These are phyloP conservation scores for Hylaea fasciaria DNA, from an alignment of 2,888 invertebrate species.

Conservation along the genomic window DNA sequence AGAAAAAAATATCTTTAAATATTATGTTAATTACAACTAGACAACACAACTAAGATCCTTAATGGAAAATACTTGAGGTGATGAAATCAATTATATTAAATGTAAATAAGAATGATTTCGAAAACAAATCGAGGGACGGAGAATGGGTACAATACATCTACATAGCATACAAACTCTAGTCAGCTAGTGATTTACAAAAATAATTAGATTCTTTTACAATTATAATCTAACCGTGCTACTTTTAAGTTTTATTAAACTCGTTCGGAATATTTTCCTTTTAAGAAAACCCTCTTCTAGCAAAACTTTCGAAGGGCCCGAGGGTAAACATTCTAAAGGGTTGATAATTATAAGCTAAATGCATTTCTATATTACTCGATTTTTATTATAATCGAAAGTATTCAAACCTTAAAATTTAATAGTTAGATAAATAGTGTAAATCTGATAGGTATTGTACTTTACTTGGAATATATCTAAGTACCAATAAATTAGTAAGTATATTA, in stretches of 20 bases:
- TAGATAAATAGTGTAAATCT: slow-evolving; percentile 13
- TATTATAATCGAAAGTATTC: slow-evolving; percentile 8
- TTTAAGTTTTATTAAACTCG: neutral
- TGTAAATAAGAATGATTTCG: slow-evolving; percentile 5
- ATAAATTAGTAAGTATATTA: slow-evolving; percentile 27
- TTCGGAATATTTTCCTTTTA: neutral
- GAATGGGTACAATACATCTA: slow-evolving; percentile 14
- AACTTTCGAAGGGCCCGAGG: neutral
- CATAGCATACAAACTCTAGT: slow-evolving; percentile 2
- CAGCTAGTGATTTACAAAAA: slow-evolving; percentile 20
- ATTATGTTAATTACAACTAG: slow-evolving; percentile 21
- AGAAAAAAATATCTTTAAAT: slow-evolving; percentile 10
- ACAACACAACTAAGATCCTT: slow-evolving; percentile 21
- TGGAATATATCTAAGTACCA: slow-evolving; percentile 30
- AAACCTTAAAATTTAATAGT: slow-evolving; percentile 6
- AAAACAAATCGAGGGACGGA: slow-evolving; percentile 28
- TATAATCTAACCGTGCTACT: slow-evolving; percentile 1
- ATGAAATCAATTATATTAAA: slow-evolving; percentile 3
- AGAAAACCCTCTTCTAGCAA: slow-evolving; percentile 1
- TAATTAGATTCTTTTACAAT: slow-evolving; percentile 5
- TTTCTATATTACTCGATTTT: slow-evolving; percentile 12
- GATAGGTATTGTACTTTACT: slow-evolving; percentile 29
- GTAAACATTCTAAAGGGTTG: neutral
- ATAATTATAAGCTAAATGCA: slow-evolving; percentile 26
- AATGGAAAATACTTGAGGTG: slow-evolving; percentile 21